Conservation (phyloP, 2,113 vertebrate species). For the Semnornis frantzii region DNA sequence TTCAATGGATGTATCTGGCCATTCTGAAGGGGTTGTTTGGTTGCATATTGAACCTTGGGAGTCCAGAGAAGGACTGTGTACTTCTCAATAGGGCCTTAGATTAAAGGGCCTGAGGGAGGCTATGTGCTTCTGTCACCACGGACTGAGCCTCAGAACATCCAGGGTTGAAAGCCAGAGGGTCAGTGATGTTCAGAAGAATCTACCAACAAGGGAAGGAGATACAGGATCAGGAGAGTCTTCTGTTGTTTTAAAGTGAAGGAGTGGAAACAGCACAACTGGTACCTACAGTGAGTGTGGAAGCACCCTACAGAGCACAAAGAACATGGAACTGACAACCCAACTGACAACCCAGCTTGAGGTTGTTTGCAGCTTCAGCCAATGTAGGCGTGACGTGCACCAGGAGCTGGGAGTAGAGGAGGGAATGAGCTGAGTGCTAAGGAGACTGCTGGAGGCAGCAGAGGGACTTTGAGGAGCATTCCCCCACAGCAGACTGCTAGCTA, state of each 20-base stretch:
- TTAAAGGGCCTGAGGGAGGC: background rate
- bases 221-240: background rate
- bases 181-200: background rate
- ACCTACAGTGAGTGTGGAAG: background rate
- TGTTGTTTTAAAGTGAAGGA: background rate
- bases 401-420: background rate
- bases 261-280: background rate
- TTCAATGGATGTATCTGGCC: background rate
- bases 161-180: background rate
- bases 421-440: background rate
- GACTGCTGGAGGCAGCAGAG: background rate
- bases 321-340: rapidly evolving
- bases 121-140: background rate
- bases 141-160: background rate
- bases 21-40: background rate
- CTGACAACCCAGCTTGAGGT: background rate
- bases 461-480: background rate
- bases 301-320: background rate
- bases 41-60: background rate
- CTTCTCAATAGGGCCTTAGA: background rate
- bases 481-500: too few species aligned
- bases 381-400: background rate
- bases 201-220: background rate
- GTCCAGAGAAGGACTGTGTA: background rate
- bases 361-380: rapidly evolving